phyloP scores from a whole-genome alignment of 1,140 invertebrate genomes.

The Megalopta genalis region DNA sequence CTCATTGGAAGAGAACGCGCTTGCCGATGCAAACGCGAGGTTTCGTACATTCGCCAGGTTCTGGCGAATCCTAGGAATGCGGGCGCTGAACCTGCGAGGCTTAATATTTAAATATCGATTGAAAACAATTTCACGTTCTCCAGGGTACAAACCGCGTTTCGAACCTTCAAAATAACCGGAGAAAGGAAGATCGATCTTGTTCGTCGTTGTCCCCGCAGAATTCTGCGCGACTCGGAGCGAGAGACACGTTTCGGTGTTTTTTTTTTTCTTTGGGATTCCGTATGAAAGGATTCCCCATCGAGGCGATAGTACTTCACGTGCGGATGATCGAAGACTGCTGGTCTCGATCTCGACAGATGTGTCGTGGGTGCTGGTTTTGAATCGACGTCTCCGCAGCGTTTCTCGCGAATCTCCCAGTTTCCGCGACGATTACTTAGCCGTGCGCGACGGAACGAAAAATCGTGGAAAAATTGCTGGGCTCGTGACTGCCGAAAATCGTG shows the following conservation, averaged over 20 bases:
- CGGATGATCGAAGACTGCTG: slow-evolving; percentile 11
- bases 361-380: neutral
- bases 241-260: neutral
- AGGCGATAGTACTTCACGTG: slow-evolving; percentile 21
- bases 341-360: slow-evolving; percentile 31
- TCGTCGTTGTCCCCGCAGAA: too few species aligned
- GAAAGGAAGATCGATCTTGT: neutral
- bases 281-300: neutral
- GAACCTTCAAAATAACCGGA: neutral
- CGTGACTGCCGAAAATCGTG: slow-evolving; percentile 11
- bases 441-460: neutral
- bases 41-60: neutral
- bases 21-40: neutral
- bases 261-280: neutral
- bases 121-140: slow-evolving; percentile 25
- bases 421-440: neutral
- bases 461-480: slow-evolving; percentile 2
- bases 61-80: neutral
- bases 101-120: slow-evolving; percentile 46
- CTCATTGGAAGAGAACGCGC: slow-evolving; percentile 22
- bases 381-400: neutral
- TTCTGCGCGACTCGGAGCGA: neutral
- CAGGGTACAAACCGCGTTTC: too few species aligned
- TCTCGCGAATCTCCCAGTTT: neutral
- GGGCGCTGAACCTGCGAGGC: slow-evolving; percentile 26